Percentiles rank a stretch among this genome's conserved stretches.
phyloP scores from a whole-genome alignment of 2,888 invertebrate genomes.

The Hyppa rectilinea region DNA sequence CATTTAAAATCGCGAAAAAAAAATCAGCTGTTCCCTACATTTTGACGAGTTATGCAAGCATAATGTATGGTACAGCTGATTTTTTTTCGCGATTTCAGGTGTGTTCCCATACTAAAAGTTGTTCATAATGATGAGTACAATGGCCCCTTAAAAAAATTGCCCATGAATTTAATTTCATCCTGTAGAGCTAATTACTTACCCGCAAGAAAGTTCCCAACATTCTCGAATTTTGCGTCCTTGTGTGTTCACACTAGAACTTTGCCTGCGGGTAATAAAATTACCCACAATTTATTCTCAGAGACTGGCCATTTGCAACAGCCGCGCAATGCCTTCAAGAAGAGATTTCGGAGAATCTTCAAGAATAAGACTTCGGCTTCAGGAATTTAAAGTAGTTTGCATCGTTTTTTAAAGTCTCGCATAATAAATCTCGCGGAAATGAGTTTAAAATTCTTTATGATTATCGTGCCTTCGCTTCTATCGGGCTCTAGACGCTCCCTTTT shows the following conservation, averaged over 20 bases:
- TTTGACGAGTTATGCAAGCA: too few relatives aligned
- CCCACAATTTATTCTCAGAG: slow-evolving; percentile 79
- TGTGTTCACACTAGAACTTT: slow-evolving; percentile 72
- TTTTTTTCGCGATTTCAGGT: too few relatives aligned
- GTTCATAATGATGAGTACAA: too few relatives aligned
- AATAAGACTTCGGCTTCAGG: slow-evolving; percentile 27
- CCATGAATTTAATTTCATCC: too few relatives aligned
- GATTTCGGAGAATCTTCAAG: slow-evolving; percentile 67
- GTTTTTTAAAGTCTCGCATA: slow-evolving; percentile 35
- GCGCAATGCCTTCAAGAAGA: slow-evolving; percentile 70
- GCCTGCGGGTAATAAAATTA: slow-evolving; percentile 81
- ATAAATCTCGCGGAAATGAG: not conserved
- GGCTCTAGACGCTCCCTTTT: too few relatives aligned
- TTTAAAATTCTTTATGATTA: not conserved
- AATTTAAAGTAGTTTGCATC: slow-evolving; percentile 49
- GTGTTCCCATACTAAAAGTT: too few relatives aligned
- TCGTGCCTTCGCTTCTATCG: too few relatives aligned
- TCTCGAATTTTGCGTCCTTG: slow-evolving; percentile 67
- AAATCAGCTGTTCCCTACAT: too few relatives aligned
- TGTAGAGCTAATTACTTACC: slow-evolving; percentile 47
- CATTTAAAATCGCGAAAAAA: too few relatives aligned
- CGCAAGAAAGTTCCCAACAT: slow-evolving; percentile 53
- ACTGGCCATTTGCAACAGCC: slow-evolving; percentile 82
- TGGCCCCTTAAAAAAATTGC: too few relatives aligned
- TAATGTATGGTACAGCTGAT: too few relatives aligned